phyloP scores from a whole-genome alignment of 2,888 invertebrate species.

The Conchocele bisecta region DNA sequence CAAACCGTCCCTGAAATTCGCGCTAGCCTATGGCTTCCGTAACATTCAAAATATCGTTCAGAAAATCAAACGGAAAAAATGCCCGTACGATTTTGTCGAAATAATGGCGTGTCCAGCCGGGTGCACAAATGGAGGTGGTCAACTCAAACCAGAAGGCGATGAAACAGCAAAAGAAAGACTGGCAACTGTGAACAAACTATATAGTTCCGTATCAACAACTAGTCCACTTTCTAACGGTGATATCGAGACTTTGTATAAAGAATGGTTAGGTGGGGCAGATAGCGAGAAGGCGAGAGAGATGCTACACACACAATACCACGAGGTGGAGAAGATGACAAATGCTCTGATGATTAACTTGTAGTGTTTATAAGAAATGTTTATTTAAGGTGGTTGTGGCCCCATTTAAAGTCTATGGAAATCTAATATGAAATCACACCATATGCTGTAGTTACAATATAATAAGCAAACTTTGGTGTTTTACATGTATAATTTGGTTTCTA shows the following conservation, averaged over 20 bases:
- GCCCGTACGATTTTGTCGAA: slow-evolving; percentile 96
- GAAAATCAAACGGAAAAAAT: slow-evolving; percentile 95
- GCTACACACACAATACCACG: slow-evolving; percentile 93
- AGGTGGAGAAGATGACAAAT: slow-evolving; percentile 92
- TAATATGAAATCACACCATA: too few species aligned
- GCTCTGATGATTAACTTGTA: slow-evolving; percentile 97
- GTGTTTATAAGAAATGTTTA: too few species aligned
- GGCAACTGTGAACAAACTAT: slow-evolving; percentile 87
- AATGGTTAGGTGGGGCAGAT: slow-evolving; percentile 89
- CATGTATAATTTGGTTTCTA: too few species aligned
- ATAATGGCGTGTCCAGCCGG: slow-evolving; percentile 99
- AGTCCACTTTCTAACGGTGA: slow-evolving; percentile 85
- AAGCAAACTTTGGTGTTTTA: too few species aligned
- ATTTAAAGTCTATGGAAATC: too few species aligned
- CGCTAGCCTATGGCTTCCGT: slow-evolving; percentile 97
- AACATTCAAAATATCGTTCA: slow-evolving; percentile 99
- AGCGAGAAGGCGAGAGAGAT: slow-evolving; percentile 87
- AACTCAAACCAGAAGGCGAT: slow-evolving; percentile 89
- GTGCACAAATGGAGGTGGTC: slow-evolving; percentile 98
- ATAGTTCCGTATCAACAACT: slow-evolving; percentile 87
- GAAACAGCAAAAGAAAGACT: slow-evolving; percentile 87
- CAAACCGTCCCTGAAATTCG: slow-evolving; percentile 90
- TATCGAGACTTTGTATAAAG: slow-evolving; percentile 86
- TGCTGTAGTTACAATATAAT: too few species aligned
- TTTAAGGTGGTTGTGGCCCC: too few species aligned